Conservation (phyloP, 92 coral and sea anemone species). For the Umimayanthus chanpuru region DNA sequence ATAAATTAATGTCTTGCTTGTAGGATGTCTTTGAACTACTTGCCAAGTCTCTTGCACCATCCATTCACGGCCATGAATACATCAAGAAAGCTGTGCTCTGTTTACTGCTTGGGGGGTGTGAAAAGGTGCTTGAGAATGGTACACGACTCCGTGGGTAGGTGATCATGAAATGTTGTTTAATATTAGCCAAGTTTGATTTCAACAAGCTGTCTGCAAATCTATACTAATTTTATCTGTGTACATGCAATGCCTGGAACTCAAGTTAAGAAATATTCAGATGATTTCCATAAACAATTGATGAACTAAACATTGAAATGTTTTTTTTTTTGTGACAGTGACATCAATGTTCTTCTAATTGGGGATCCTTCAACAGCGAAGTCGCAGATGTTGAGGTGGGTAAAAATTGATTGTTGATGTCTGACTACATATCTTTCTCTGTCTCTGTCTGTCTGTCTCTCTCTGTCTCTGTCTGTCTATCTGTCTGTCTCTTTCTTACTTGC, state of each 20-base stretch:
- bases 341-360: slow-evolving; percentile 93
- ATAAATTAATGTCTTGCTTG: neutral
- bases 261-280: neutral
- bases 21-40: slow-evolving; percentile 90
- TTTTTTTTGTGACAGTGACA: slow-evolving; percentile 69
- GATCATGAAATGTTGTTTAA: neutral
- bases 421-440: too few relatives aligned
- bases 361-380: slow-evolving; percentile 99
- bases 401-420: too few relatives aligned
- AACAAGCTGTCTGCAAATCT: too few relatives aligned
- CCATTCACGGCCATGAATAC: slow-evolving; percentile 97
- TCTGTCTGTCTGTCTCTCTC: too few relatives aligned
- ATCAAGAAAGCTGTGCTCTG: slow-evolving; percentile 95
- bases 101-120: slow-evolving; percentile 89
- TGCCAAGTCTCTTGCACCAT: slow-evolving; percentile 90
- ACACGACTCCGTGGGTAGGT: slow-evolving; percentile 94
- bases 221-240: too few relatives aligned
- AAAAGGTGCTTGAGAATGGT: slow-evolving; percentile 94
- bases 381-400: slow-evolving; percentile 84
- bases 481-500: too few relatives aligned
- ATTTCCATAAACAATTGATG: neutral
- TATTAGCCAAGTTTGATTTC: neutral
- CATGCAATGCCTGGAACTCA: too few relatives aligned
- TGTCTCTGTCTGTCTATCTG: too few relatives aligned
- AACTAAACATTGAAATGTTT: too few relatives aligned